A percentile compares a stretch with the other conserved stretches of the same genome.
Conservation (phyloP, 2,113 vertebrate species). For the Istiophorus platypterus region DNA sequence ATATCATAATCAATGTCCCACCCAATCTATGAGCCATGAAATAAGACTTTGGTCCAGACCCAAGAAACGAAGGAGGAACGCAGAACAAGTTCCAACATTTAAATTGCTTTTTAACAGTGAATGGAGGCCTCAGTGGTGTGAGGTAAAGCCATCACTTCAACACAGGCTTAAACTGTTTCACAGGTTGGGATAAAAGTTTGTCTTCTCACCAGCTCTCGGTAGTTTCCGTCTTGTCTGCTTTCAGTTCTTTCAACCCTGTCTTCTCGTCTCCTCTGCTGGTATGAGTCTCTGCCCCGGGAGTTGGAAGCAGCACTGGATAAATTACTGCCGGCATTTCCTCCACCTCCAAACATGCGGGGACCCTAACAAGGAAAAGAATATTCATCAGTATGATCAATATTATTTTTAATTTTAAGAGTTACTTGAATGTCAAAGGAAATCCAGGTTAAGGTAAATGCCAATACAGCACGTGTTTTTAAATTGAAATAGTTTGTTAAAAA, state of each 20-base stretch:
- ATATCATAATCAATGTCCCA: conserved; percentile 37
- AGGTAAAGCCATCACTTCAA: conserved; percentile 19
- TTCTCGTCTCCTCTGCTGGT: conserved; percentile 85
- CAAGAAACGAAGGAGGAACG: conserved; percentile 19
- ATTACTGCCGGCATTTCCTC: conserved; percentile 92
- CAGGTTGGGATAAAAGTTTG: neutral
- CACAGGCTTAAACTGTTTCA: conserved; percentile 1
- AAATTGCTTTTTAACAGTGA: conserved; percentile 35
- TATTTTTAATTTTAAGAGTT: conserved; percentile 37
- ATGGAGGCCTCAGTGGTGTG: conserved; percentile 10
- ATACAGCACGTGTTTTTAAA: conserved; percentile 8
- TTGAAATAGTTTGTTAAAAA: conserved; percentile 15
- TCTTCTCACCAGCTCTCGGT: conserved; percentile 93
- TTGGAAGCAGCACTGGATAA: conserved; percentile 85
- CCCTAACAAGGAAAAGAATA: conserved; percentile 64
- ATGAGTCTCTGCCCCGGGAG: conserved; percentile 87
- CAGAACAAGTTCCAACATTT: conserved; percentile 13
- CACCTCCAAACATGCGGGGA: conserved; percentile 94
- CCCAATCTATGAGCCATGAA: conserved; percentile 49
- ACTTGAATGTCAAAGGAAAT: conserved; percentile 23
- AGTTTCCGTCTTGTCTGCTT: conserved; percentile 91
- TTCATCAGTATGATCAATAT: conserved; percentile 38
- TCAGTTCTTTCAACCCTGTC: conserved; percentile 88
- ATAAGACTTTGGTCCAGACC: conserved; percentile 38
- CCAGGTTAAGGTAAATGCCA: conserved; percentile 23